Evolutionary conservation across 2,113 vertebrate species (phyloP), one percentile per base, ranked within the genome.

Genomic region (Actenoides hombroni): DNA sequence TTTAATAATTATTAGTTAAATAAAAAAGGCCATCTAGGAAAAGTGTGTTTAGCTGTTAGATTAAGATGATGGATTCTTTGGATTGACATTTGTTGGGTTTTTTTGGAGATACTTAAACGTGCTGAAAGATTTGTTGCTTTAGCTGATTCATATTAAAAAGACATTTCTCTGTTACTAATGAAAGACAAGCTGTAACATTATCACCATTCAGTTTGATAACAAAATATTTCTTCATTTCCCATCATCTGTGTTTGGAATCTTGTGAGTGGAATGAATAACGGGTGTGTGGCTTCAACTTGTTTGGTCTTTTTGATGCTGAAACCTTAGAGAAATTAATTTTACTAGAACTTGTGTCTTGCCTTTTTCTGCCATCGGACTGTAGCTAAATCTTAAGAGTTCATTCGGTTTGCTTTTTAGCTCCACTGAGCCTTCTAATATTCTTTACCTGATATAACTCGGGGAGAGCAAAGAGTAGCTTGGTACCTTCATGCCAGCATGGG

Each of bases 401-500:
- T 51, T 82, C 4, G 3, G 1, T 60, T 53, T 65, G n/a, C 14
- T 86, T 70, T 63, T n/a, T 64, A 83, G 35, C 61, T 90, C 39
- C n/a, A 7, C 5, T 75, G 54, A 70, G 35, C 35, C 15, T 3
- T 37, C 13, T 29, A 11, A 28, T 25, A 53, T n/a, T 25, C 29
- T 37, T 44, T 64, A 60, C 51, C 20, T 54, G 31, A 11, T 21
- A 7, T 4, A 16, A 8, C 83, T 48, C 4, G 0, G 48, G 24
- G 35, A n/a, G 48, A 68, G 6, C 44, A 44, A 26, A 35, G 48
- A 44, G 70, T 28, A 61, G 37, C 49, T 73, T 0, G 37, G 48
- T 26, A 20, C 44, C 28, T 39, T 78, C 17, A 3, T 35, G 19
- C 48, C 14, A 1, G 28, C 0, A 0, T 33, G 37, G 3, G 23